Base-by-base conservation (phyloP, 2,888 invertebrate genomes). In the Dynastes hyllus region DNA sequence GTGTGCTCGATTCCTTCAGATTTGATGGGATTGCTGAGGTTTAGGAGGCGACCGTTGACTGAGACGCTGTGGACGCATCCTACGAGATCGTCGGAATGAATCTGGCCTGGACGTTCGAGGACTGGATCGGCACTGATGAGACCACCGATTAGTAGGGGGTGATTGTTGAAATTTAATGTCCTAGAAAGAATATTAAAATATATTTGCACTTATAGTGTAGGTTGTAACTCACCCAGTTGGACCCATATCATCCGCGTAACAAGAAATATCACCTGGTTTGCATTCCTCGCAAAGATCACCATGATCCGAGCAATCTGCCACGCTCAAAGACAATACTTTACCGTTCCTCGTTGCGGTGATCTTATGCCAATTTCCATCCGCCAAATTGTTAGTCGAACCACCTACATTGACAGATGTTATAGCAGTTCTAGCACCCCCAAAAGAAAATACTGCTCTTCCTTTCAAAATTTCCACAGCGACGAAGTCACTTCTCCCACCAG, bases 31-130 rank as follows among this genome's bases (percentile, higher is more conserved):
- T 92, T 93, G 79, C 95, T 95, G 75, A 97, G 90, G 86, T 97
- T 97, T 32, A 97, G 87, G 0, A 93, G 90, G 29, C 96, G 92
- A 2, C 97, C 97, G 86, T 98, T 97, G 76, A 98, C 93, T 0
- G 95, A 93, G 1, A 98, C 94, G 83, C 96, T 96, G 86, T 97
- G 97, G 83, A 98, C 93, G 86, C 98, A 98, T 4, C 98, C 98
- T 16, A 98, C 94, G 80, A 98, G 93, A 87, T 98, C 98, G 86
- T 98, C 97, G 0, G 97, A 94, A 85, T 95, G 95, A 55, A 98
- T 93, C 89, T 98, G 97, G 0, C 96, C 97, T 0, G 96, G 96
- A 65, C 97, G 92, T 87, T 97, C 96, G 37, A 97, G 89, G 0
- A 97, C 93, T 13, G 97, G 95, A 88, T 96, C 96, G 0, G 97